phyloP scores from a whole-genome alignment of 2,113 vertebrate species.

The Hyperopisus bebe region DNA sequence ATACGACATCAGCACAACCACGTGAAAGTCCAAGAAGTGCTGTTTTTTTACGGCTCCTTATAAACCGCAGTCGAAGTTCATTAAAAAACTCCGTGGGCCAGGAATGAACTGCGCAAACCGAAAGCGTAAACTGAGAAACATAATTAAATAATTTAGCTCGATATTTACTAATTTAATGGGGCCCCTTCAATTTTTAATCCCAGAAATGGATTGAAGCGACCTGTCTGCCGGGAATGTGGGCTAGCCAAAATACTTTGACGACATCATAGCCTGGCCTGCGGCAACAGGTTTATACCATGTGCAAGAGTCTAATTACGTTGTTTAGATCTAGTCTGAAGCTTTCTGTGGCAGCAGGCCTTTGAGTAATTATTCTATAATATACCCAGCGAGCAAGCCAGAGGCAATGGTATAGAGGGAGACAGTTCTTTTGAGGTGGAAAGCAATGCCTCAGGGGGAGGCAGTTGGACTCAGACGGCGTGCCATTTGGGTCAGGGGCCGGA shows the following conservation, averaged over 20 bases:
- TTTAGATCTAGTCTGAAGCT: conserved; percentile 2
- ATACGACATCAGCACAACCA: neutral
- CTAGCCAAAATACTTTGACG: neutral
- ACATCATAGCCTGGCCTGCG: neutral
- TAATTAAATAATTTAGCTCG: neutral
- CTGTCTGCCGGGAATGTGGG: neutral
- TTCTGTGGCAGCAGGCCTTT: neutral
- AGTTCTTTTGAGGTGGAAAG: neutral
- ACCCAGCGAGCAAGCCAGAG: conserved; percentile 1
- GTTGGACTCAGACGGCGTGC: neutral
- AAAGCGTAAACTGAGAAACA: neutral
- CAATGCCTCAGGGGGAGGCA: neutral
- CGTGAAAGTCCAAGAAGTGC: neutral
- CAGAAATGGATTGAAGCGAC: neutral
- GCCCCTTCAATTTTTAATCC: neutral
- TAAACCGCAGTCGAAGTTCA: neutral
- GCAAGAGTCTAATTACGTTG: conserved; percentile 6
- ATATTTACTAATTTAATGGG: neutral
- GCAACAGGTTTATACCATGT: neutral
- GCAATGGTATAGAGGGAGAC: neutral
- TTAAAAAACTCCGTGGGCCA: neutral
- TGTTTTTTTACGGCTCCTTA: neutral
- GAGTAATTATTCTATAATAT: conserved; percentile 11
- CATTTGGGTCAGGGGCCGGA: neutral
- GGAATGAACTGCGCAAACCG: neutral